A percentile compares a stretch with the other conserved stretches of the same genome.
phyloP scores from a whole-genome alignment of 2,888 invertebrate species.

The Cephus runcator region DNA sequence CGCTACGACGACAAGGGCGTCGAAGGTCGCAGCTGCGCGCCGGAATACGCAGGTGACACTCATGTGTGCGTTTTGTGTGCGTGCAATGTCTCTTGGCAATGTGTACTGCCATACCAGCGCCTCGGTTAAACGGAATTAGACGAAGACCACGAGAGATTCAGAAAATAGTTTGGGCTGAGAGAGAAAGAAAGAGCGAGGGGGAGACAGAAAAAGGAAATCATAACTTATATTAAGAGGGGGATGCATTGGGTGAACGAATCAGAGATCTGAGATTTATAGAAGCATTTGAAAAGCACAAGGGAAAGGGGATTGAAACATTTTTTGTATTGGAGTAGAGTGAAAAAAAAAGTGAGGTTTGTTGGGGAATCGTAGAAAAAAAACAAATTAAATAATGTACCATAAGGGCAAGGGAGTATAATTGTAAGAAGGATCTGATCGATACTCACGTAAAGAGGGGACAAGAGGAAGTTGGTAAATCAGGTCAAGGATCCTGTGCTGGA shows the following conservation, averaged over 20 bases:
- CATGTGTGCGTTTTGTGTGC: constrained; percentile 17
- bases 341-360: neutral
- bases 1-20: constrained; percentile 52
- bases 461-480: neutral
- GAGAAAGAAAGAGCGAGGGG: neutral
- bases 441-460: neutral
- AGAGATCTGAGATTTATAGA: neutral
- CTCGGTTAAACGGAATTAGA: neutral
- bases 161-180: neutral
- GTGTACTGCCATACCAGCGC: neutral
- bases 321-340: neutral
- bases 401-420: neutral
- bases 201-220: neutral
- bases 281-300: neutral
- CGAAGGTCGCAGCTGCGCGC: constrained; percentile 61
- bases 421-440: neutral
- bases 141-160: neutral
- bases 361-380: neutral
- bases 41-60: constrained; percentile 47
- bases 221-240: neutral
- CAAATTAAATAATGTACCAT: neutral
- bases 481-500: neutral
- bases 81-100: neutral
- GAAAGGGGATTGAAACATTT: neutral
- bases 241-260: neutral